Evolutionary conservation across 2,797 vertebrate genomes (phyloP), one percentile per base, ranked within the genome.

Genomic region (Antrozous pallidus): DNA sequence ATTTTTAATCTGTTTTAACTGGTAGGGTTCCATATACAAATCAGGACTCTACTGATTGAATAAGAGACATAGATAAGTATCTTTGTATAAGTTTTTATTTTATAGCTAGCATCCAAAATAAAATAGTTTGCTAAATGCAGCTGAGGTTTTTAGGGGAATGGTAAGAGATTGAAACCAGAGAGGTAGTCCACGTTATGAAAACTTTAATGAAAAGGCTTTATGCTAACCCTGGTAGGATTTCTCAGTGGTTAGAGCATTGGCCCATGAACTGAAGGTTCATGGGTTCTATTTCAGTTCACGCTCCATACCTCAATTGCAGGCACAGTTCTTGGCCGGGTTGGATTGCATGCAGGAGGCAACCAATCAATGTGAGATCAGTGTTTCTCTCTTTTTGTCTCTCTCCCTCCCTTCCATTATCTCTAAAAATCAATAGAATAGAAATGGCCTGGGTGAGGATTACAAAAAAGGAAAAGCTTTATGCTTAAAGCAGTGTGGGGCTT

Each of bases 1-100:
- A 31, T 92, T 91, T 93, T 80, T 80, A 70, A 47, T 40, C 56
- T 81, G 22, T 78, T 75, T 93, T 91, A 86, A 88, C 56, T 73
- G 40, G 12, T 38, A 31, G 20, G 36, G 2, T 74, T 45, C n/a
- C 70, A 6, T 28, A n/a, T 80, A 89, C 5, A 79, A 88, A 73
- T 69, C 81, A 78, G 63, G 49, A 1, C n/a, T 85, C 71, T 74
- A 51, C 9, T 85, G 28, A 63, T 67, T 82, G 83, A 65, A 88
- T 89, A 90, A 83, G 26, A 73, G 67, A 75, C 49, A 47, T 71
- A 81, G 89, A 49, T 91, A 85, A 12, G 47, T 88, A 47, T 0
- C 18, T 45, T 63, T 75, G 40, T 49, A 33, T 81, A 22, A 22
- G 67, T 82, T 84, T 82, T 65, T 92, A 63, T n/a, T 71, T 8